Base-by-base conservation (phyloP, 2,797 vertebrate genomes). In the Gila robusta region DNA sequence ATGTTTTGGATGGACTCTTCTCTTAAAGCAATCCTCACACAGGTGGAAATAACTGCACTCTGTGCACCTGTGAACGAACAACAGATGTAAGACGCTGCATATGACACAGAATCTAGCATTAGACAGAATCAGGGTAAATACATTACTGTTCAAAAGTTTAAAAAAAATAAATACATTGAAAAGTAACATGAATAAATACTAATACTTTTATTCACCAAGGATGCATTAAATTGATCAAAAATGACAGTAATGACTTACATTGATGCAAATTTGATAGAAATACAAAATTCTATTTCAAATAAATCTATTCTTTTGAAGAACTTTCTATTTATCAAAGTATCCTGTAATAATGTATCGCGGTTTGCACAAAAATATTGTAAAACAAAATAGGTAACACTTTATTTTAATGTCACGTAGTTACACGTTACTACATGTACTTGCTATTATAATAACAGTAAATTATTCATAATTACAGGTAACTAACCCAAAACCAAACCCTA, bases 1-100 rank as follows among this genome's bases (percentile, higher is more conserved):
- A 71, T 96, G 96, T 32, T 92, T 89, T 49, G 87, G 89, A 88
- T 96, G 95, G 80, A 52, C 81, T 82, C 84, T 66, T 26, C 76
- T 92, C 62, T 80, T 77, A 62, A 92, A 94, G 85, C 95, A 96
- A 56, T 87, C 82, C 64, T 96, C 93, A 82, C 94, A 96, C 23
- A 96, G 87, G 88, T 96, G 93, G 54, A 94, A 94, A 80, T 93
- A 93, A 54, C 66, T 77, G 89, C 95, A 96, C 21, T 92, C 81
- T 0, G 88, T 92, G 77, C 95, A 96, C 91, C 95, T 96, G 86
- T 67, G 44, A 64, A 80, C 12, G 44, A 64, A 80, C 19, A 76
- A 32, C 8, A 85, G 39, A 26, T 14, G 6, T 52, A 10, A 83
- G 26, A 35, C 6, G 19, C 16, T 39, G 10, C n/a, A 82, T 7